A percentile compares a stretch with the other conserved stretches of the same genome.
Conservation (phyloP, 2,113 vertebrate genomes). For the Oncorhynchus gorbuscha region DNA sequence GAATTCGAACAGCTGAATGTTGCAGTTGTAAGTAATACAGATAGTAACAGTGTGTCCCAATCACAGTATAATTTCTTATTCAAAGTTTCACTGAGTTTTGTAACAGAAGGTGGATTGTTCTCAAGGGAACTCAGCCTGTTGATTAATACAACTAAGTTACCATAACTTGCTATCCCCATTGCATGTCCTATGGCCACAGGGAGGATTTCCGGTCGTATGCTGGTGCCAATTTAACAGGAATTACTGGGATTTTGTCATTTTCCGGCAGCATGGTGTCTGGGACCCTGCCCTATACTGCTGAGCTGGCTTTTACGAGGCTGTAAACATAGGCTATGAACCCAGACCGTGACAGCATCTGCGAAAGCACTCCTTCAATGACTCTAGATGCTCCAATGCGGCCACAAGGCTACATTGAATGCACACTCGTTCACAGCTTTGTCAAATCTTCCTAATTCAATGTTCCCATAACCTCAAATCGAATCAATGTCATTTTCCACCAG, state of each 20-base stretch:
- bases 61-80: too few relatives aligned
- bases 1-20: too few relatives aligned
- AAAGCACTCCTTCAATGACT: constrained; percentile 59
- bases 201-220: background rate
- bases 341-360: constrained; percentile 54
- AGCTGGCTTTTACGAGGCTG: constrained; percentile 57
- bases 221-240: background rate
- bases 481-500: background rate
- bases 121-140: too few relatives aligned
- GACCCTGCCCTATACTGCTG: constrained; percentile 32
- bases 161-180: too few relatives aligned
- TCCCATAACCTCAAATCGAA: background rate
- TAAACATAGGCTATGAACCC: constrained; percentile 61
- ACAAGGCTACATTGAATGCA: constrained; percentile 41
- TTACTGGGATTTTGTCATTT: constrained; percentile 6
- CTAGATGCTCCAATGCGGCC: constrained; percentile 56
- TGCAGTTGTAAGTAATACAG: too few relatives aligned
- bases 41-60: too few relatives aligned
- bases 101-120: too few relatives aligned
- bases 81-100: too few relatives aligned
- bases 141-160: too few relatives aligned
- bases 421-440: constrained; percentile 1
- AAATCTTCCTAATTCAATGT: constrained; percentile 5
- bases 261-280: constrained; percentile 37
- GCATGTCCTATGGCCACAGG: background rate